Conservation (phyloP, 92 coral and sea anemone species). For the Chrysogorgia sp. region DNA sequence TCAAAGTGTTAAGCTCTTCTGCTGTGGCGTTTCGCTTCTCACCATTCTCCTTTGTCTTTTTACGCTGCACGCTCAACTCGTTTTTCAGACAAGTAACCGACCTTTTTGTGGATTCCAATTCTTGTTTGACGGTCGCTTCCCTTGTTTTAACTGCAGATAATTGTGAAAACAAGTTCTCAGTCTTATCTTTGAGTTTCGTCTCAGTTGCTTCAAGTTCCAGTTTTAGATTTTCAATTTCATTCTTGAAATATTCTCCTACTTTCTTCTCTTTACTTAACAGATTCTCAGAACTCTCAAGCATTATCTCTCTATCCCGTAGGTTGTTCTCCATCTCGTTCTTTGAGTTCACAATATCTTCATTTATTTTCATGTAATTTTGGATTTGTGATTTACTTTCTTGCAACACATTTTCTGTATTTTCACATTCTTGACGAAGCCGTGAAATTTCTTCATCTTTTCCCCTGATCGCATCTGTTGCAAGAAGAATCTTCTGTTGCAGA, state of each 20-base stretch:
- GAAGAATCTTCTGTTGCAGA: constrained; percentile 1
- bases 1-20: constrained; percentile 3
- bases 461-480: not conserved
- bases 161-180: not conserved
- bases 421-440: not conserved
- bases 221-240: not conserved
- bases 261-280: constrained; percentile 16
- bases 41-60: not conserved
- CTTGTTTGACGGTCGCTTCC: constrained; percentile 7
- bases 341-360: constrained; percentile 10
- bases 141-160: not conserved
- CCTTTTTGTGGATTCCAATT: not conserved
- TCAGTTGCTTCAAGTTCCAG: not conserved
- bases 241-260: not conserved
- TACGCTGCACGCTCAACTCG: constrained; percentile 1
- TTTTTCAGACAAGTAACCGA: constrained; percentile 1
- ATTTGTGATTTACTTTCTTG: not conserved
- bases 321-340: constrained; percentile 8
- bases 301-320: not conserved
- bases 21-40: not conserved
- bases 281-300: not conserved
- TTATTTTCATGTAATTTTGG: not conserved
- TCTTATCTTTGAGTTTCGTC: not conserved
- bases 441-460: constrained; percentile 12
- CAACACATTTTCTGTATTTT: not conserved